phyloP scores from a whole-genome alignment of 2,888 invertebrate genomes.

The Clanis bilineata region DNA sequence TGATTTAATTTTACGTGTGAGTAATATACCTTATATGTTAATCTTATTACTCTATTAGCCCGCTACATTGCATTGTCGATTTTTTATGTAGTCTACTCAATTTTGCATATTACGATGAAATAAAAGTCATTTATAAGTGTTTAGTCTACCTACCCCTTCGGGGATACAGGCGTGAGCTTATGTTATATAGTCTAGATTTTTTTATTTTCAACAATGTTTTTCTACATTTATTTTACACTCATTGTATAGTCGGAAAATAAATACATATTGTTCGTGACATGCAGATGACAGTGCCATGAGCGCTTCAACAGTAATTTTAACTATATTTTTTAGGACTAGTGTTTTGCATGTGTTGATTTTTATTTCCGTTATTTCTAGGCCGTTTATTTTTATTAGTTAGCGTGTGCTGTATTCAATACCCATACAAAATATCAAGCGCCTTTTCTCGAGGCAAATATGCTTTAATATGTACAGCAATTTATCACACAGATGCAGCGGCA shows the following conservation, averaged over 20 bases:
- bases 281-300: not conserved
- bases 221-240: no score
- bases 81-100: no score
- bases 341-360: not conserved
- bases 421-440: not conserved
- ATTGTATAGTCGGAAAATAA: not conserved
- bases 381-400: not conserved
- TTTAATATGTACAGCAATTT: conserved; percentile 63
- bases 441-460: conserved; percentile 27
- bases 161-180: no score
- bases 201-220: no score
- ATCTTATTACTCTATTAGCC: not conserved
- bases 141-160: no score
- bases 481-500: conserved; percentile 62
- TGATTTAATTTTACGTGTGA: not conserved
- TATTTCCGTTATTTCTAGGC: not conserved
- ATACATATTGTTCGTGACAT: not conserved
- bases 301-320: not conserved
- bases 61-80: no score
- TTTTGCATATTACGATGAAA: no score
- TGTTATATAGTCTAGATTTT: no score
- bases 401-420: not conserved
- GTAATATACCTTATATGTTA: not conserved
- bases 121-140: no score
- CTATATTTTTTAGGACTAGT: not conserved